These are phyloP conservation scores for Sacculina carcini DNA, from an alignment of 2,888 invertebrate genomes.

Conservation along the genomic window DNA sequence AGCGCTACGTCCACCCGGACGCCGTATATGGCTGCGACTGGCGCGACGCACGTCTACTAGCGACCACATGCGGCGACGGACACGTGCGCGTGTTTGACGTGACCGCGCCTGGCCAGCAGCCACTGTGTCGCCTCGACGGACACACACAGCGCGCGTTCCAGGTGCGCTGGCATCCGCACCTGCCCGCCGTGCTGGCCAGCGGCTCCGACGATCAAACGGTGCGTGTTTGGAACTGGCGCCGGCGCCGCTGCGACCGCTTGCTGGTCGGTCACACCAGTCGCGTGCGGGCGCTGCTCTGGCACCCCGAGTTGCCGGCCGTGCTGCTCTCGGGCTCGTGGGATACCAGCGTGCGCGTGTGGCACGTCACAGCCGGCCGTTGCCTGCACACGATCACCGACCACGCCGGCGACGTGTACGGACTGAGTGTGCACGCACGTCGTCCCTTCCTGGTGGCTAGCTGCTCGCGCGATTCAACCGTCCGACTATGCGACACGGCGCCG, in stretches of 20 bases:
- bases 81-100: constrained; percentile 20
- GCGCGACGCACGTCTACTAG: constrained; percentile 22
- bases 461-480: constrained; percentile 23
- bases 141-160: constrained; percentile 22
- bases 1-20: constrained; percentile 21
- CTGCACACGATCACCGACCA: constrained; percentile 21
- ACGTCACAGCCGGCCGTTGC: constrained; percentile 20
- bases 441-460: constrained; percentile 22
- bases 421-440: constrained; percentile 20
- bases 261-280: constrained; percentile 21
- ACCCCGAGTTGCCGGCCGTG: constrained; percentile 21
- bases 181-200: constrained; percentile 21
- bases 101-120: constrained; percentile 17
- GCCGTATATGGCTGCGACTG: constrained; percentile 23
- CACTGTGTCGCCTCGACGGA: constrained; percentile 18
- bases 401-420: constrained; percentile 24
- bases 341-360: constrained; percentile 21
- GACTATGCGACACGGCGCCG: constrained; percentile 21
- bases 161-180: constrained; percentile 22
- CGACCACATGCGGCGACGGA: constrained; percentile 23
- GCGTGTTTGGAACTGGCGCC: constrained; percentile 21
- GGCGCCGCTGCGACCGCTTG: constrained; percentile 18
- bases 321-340: constrained; percentile 24
- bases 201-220: constrained; percentile 22
- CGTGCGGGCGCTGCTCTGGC: constrained; percentile 22